Evolutionary conservation across 2,888 invertebrate species (phyloP).

Genomic region (Coenonympha glycerion): DNA sequence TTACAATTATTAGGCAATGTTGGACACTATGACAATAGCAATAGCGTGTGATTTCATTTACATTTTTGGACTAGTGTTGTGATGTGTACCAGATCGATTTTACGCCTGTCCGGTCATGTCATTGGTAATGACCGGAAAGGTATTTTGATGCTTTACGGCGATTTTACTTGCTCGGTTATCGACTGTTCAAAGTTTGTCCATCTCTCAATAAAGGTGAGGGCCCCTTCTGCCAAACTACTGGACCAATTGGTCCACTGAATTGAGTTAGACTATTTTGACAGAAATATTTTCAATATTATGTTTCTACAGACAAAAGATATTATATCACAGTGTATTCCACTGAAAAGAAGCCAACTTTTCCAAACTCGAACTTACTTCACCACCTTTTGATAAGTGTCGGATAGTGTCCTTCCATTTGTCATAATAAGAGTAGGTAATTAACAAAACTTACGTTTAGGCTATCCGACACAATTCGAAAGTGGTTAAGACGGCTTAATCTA

Average conservation of each 20-base stretch:
- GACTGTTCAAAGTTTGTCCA: not conserved
- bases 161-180: conserved; percentile 26
- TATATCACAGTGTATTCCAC: too few species aligned
- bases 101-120: conserved; percentile 32
- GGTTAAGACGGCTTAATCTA: too few species aligned
- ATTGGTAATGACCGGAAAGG: conserved; percentile 33
- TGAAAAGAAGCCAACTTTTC: too few species aligned
- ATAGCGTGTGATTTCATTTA: not conserved
- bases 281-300: too few species aligned
- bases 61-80: conserved; percentile 5
- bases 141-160: conserved; percentile 30
- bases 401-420: too few species aligned
- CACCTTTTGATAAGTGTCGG: too few species aligned
- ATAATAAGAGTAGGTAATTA: too few species aligned
- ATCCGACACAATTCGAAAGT: too few species aligned
- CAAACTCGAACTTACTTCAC: too few species aligned
- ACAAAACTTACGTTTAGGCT: too few species aligned
- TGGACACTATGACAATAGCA: not conserved
- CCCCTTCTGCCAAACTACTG: not conserved
- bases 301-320: too few species aligned
- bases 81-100: conserved; percentile 26
- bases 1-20: not conserved
- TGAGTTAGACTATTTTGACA: too few species aligned
- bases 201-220: not conserved
- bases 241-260: not conserved